Evolutionary conservation across 2,888 invertebrate genomes (phyloP), one percentile per base, ranked within the genome.

Genomic region (Toxonevra muliebris): DNA sequence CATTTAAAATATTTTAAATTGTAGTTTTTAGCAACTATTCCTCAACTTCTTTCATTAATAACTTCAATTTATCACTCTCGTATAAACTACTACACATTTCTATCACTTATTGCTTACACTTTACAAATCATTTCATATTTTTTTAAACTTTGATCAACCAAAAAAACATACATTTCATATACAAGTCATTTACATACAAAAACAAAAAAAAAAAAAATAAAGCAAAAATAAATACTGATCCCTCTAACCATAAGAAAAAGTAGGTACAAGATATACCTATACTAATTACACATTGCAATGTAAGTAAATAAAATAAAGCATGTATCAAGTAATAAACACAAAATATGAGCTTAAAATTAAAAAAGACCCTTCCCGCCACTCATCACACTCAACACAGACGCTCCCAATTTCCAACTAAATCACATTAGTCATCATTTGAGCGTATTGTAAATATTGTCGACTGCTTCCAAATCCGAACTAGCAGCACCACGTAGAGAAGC

Each of bases 371-470:
- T 76, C 72, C 75, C 79, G 63, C 70, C 70, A 65, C 73, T 73
- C 59, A 75, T 67, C 57, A 76, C 73, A 71, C 74, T 76, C 74
- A 79, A 73, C 61, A 79, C 75, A 62, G 77, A 74, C 64, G 79
- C 77, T 78, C 80, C 81, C 72, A 83, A 75, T 73, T 81, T 81
- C 74, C 79, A 79, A 75, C 82, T 77, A 79, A 83, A 84, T 81
- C 82, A 80, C 79, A 80, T 79, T 75, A 83, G 77, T 82, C 80
- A 83, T 84, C 83, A 86, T 84, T 85, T 85, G 74, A 86, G 77
- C 74, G 86, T 86, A 77, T 86, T 86, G 77, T 86, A 86, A 74
- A 86, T 86, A 78, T 84, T 85, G 75, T 85, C 75, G 53, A 73
- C 69, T 54, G 71, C 69, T 57, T 69, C 72, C 65, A 70, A 67